These are phyloP conservation scores for Hydrotaea diabolus DNA, from an alignment of 2,888 invertebrate species.

Conservation along the genomic window DNA sequence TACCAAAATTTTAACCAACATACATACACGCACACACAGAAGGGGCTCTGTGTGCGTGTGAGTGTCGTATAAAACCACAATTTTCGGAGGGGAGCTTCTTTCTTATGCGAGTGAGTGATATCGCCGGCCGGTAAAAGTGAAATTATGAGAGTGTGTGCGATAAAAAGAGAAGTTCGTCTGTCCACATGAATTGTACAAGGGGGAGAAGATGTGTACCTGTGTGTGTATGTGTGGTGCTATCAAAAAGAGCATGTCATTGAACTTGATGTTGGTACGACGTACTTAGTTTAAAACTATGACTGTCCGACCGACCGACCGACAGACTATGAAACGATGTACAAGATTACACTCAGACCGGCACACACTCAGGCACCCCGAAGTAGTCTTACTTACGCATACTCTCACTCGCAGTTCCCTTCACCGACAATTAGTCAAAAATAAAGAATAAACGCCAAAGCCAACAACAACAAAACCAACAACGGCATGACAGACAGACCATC, in stretches of 20 bases:
- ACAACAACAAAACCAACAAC: conserved; percentile 10
- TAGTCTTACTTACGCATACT: conserved; percentile 19
- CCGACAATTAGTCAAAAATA: conserved; percentile 47
- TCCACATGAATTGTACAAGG: conserved; percentile 8
- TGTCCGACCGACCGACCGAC: too few species aligned
- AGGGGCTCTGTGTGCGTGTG: background rate
- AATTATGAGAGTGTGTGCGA: conserved; percentile 49
- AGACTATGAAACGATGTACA: background rate
- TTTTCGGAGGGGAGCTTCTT: conserved; percentile 12
- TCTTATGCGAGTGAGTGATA: conserved; percentile 13
- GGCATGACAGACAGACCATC: background rate
- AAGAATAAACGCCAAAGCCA: conserved; percentile 14
- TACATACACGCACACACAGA: conserved; percentile 22
- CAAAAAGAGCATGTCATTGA: conserved; percentile 60
- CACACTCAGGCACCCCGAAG: background rate
- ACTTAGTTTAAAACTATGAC: conserved; percentile 16
- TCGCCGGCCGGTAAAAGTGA: conserved; percentile 66
- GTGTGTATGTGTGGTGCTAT: conserved; percentile 3
- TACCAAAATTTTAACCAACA: conserved; percentile 52
- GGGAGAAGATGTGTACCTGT: background rate
- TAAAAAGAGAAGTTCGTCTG: conserved; percentile 46
- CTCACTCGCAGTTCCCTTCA: conserved; percentile 40
- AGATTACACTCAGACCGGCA: background rate
- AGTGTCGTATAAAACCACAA: background rate
- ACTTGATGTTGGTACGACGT: conserved; percentile 49